Evolutionary conservation across 2,797 vertebrate genomes (phyloP).

Genomic region (Sebastes oblongus): DNA sequence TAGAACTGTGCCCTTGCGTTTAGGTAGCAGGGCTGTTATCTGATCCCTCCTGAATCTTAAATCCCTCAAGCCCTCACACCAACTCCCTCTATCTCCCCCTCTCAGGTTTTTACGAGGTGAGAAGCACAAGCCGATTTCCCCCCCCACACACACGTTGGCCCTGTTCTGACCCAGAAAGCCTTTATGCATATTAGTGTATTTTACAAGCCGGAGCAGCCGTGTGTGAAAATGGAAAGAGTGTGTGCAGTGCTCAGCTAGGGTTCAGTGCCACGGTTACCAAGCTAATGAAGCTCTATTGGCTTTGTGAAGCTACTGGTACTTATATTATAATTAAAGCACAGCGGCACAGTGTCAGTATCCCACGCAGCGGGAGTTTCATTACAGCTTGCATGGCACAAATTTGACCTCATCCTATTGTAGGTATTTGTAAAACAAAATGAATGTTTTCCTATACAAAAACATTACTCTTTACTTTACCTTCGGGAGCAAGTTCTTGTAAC

Average conservation of each 20-base stretch:
- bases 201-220: conserved; percentile 51
- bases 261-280: conserved; percentile 46
- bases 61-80: conserved; percentile 49
- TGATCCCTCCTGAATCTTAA: conserved; percentile 54
- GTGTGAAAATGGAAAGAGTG: conserved; percentile 35
- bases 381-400: conserved; percentile 2
- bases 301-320: conserved; percentile 57
- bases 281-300: conserved; percentile 66
- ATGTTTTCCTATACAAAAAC: background rate
- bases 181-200: conserved; percentile 63
- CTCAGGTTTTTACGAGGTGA: conserved; percentile 69
- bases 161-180: conserved; percentile 51
- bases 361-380: conserved; percentile 30
- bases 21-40: conserved; percentile 36
- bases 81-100: conserved; percentile 25
- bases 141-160: conserved; percentile 19
- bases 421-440: background rate
- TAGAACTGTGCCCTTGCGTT: conserved; percentile 29
- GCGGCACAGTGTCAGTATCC: conserved; percentile 5
- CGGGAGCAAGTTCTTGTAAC: background rate
- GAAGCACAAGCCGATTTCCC: conserved; percentile 61
- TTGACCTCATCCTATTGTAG: conserved; percentile 3
- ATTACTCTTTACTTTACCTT: background rate
- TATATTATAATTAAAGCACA: conserved; percentile 55
- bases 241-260: conserved; percentile 27